A percentile compares a stretch with the other conserved stretches of the same genome.
These are phyloP conservation scores for Dryoscopus gambensis DNA, from an alignment of 2,113 vertebrate species.

Conservation along the genomic window DNA sequence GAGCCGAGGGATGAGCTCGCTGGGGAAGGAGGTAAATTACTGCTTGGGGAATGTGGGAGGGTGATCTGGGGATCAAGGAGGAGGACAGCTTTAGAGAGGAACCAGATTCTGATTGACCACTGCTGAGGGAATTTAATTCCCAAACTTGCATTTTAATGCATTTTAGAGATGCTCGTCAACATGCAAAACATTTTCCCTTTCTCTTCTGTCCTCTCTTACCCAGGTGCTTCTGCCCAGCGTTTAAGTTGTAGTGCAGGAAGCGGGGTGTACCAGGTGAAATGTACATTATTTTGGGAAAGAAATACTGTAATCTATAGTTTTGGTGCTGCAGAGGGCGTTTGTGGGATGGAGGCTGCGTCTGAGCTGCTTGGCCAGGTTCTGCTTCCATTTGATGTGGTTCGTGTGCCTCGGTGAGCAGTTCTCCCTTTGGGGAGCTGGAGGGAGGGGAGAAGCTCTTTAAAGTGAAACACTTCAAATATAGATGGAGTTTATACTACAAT, in stretches of 20 bases:
- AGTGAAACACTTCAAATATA: neutral
- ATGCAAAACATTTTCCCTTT: neutral
- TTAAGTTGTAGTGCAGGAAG: neutral
- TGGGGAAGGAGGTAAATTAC: slow-evolving; percentile 18
- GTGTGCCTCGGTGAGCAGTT: neutral
- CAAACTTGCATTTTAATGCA: neutral
- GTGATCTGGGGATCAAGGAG: neutral
- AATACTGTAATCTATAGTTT: neutral
- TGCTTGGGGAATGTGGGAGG: neutral
- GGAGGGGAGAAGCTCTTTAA: neutral
- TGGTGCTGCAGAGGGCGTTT: neutral
- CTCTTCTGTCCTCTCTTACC: neutral
- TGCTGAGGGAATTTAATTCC: neutral
- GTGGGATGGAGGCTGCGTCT: neutral
- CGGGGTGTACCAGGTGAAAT: neutral
- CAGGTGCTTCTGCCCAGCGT: neutral
- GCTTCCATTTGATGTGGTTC: neutral
- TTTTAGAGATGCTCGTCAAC: neutral
- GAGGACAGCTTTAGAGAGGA: neutral
- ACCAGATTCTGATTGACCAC: neutral
- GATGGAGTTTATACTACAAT: neutral
- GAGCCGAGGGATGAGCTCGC: neutral
- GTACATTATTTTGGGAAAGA: neutral
- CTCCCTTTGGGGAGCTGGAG: neutral
- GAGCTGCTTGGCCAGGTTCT: neutral